Evolutionary conservation across 2,888 invertebrate genomes (phyloP).

Genomic region (Cryptocephalus moraei): DNA sequence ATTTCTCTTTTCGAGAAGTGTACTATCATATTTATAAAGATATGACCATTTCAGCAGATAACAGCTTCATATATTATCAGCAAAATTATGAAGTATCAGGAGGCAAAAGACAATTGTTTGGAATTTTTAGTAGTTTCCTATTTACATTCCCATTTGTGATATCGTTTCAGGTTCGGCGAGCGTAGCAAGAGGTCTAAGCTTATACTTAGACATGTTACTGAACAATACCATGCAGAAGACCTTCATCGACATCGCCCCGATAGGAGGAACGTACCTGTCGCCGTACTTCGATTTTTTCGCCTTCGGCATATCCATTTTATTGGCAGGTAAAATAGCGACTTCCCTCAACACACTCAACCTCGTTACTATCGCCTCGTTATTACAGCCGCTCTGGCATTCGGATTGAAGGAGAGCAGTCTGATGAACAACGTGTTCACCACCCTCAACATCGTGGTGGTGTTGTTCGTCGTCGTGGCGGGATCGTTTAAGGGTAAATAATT

Average conservation of each 20-base stretch:
- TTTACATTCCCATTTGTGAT: too few species aligned
- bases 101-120: too few species aligned
- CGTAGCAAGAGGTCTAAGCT: constrained; percentile 68
- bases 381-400: constrained; percentile 57
- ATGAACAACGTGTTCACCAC: constrained; percentile 71
- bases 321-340: constrained; percentile 45
- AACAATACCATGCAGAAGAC: constrained; percentile 54
- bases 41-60: too few species aligned
- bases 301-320: constrained; percentile 56
- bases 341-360: too few species aligned
- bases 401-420: constrained; percentile 67
- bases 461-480: constrained; percentile 65
- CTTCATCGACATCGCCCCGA: constrained; percentile 52
- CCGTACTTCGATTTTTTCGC: constrained; percentile 69
- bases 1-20: too few species aligned
- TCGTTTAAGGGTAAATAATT: too few species aligned
- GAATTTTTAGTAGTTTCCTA: too few species aligned
- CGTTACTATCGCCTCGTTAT: too few species aligned
- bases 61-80: too few species aligned
- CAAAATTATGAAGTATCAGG: too few species aligned
- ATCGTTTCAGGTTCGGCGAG: constrained; percentile 59
- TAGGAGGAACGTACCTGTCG: constrained; percentile 54
- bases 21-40: too few species aligned
- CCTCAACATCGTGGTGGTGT: constrained; percentile 55
- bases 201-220: constrained; percentile 61